These are phyloP conservation scores for Cygnus atratus DNA, from an alignment of 2,113 vertebrate species.

Conservation along the genomic window DNA sequence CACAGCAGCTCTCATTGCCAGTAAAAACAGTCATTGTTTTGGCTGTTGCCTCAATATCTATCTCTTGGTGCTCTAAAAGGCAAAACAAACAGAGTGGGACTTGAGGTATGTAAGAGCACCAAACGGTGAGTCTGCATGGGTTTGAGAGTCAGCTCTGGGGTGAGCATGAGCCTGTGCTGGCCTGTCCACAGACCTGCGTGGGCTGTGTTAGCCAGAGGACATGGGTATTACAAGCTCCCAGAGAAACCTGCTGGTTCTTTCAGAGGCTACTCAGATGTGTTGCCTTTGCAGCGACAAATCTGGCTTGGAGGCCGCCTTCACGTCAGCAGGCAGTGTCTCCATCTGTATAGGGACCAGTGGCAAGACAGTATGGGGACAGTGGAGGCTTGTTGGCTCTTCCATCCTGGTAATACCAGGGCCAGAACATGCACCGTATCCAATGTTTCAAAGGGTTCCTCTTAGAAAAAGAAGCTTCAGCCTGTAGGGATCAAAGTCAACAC, in stretches of 20 bases:
- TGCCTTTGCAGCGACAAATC: not conserved
- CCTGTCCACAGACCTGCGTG: not conserved
- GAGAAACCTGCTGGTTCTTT: not conserved
- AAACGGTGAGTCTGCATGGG: not conserved
- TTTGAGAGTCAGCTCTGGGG: not conserved
- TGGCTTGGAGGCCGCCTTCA: not conserved
- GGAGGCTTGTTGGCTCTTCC: not conserved
- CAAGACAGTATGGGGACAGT: not conserved
- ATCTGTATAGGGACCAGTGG: fast-evolving
- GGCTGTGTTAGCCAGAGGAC: not conserved
- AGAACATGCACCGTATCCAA: fast-evolving
- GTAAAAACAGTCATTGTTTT: not conserved
- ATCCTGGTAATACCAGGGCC: not conserved
- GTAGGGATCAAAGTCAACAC: not conserved
- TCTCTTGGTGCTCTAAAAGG: not conserved
- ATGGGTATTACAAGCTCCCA: not conserved
- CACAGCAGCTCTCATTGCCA: not conserved
- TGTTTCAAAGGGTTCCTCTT: not conserved
- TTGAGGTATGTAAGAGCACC: not conserved
- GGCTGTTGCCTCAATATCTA: not conserved
- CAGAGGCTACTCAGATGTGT: not conserved
- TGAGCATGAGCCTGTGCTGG: not conserved
- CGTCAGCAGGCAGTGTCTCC: not conserved
- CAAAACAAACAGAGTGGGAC: not conserved
- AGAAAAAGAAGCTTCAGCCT: not conserved